A percentile compares a stretch with the other conserved stretches of the same genome.
Conservation (phyloP, 2,797 vertebrate genomes). For the Melanotaenia boesemani region DNA sequence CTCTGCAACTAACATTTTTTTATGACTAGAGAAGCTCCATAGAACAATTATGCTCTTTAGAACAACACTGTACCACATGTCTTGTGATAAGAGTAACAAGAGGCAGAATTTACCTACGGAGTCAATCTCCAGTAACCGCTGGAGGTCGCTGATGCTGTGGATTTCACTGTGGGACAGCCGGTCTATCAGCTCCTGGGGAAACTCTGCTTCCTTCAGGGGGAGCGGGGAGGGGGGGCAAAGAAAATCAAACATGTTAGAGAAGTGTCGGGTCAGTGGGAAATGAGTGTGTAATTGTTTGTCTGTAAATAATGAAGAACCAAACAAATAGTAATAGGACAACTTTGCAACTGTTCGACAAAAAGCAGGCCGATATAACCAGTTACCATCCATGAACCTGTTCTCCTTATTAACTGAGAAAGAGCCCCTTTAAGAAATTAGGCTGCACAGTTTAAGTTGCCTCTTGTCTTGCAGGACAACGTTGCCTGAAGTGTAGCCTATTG, state of each 20-base stretch:
- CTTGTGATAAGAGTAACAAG: constrained; percentile 63
- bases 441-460: background rate
- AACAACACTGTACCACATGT: constrained; percentile 44
- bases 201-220: constrained; percentile 89
- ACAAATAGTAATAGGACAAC: constrained; percentile 23
- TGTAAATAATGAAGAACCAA: constrained; percentile 26
- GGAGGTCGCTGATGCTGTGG: constrained; percentile 98
- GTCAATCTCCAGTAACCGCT: constrained; percentile 98
- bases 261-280: constrained; percentile 39
- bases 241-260: constrained; percentile 66
- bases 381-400: background rate
- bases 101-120: constrained; percentile 98
- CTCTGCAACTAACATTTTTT: background rate
- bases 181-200: constrained; percentile 96
- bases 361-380: constrained; percentile 2
- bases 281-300: constrained; percentile 35
- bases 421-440: background rate
- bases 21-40: background rate
- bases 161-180: constrained; percentile 95
- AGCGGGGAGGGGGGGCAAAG: constrained; percentile 8
- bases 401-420: background rate
- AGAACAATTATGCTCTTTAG: background rate
- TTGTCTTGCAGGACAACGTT: background rate
- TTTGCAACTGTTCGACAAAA: constrained; percentile 41
- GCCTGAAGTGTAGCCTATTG: background rate